Percentiles rank a stretch among this genome's conserved stretches.
Conservation (phyloP, 1,140 invertebrate genomes). For the Tetramorium parvispinum region DNA sequence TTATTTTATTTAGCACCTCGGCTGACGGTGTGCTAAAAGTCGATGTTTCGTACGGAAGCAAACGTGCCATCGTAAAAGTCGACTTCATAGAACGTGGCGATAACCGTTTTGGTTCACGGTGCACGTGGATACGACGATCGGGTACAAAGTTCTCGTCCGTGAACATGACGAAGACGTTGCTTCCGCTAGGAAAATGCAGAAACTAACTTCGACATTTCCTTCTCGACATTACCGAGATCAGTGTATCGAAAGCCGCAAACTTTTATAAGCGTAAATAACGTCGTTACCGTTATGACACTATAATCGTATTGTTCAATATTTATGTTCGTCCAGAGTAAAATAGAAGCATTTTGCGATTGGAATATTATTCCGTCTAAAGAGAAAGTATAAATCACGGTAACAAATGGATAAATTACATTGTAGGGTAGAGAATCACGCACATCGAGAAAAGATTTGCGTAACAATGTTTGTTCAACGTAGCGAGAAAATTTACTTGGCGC, state of each 20-base stretch:
- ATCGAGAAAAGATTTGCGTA: neutral
- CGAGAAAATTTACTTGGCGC: slow-evolving; percentile 3
- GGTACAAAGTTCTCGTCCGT: neutral
- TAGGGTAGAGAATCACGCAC: neutral
- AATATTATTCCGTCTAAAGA: neutral
- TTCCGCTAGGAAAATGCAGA: neutral
- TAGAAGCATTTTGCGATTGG: neutral
- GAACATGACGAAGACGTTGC: neutral
- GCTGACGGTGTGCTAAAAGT: slow-evolving; percentile 24
- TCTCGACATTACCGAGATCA: neutral
- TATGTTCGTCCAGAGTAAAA: neutral
- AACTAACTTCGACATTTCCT: neutral
- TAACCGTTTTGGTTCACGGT: slow-evolving; percentile 41
- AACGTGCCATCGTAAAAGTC: slow-evolving; percentile 35
- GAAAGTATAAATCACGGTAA: neutral
- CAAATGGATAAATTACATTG: neutral
- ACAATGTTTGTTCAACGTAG: neutral
- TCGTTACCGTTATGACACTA: neutral
- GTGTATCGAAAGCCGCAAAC: neutral
- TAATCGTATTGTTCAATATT: neutral
- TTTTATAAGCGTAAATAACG: neutral
- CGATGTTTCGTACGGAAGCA: neutral
- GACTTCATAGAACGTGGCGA: slow-evolving; percentile 2
- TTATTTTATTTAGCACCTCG: slow-evolving; percentile 36
- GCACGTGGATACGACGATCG: slow-evolving; percentile 7